Conservation (phyloP, 2,113 vertebrate genomes). For the Carassius gibelio region DNA sequence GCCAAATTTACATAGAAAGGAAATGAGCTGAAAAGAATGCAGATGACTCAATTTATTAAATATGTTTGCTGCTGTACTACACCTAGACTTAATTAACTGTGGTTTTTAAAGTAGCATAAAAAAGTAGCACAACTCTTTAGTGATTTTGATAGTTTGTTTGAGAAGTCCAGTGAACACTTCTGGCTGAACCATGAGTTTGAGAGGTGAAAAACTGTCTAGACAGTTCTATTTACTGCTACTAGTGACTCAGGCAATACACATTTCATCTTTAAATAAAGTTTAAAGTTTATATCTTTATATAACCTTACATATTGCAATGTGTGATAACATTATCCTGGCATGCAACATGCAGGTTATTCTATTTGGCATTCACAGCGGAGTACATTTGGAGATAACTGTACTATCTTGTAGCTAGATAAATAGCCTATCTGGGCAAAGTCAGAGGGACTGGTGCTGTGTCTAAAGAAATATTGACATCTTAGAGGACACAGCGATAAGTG, state of each 20-base stretch:
- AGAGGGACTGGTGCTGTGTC: neutral
- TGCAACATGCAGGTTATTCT: neutral
- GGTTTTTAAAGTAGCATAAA: no score
- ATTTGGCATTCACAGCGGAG: constrained; percentile 6
- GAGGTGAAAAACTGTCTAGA: neutral
- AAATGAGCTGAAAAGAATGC: neutral
- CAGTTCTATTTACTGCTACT: neutral
- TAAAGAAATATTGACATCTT: constrained; percentile 44
- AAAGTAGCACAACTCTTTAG: no score
- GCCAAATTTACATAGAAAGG: neutral
- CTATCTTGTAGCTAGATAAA: constrained; percentile 24
- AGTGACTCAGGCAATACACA: neutral
- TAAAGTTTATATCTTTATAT: neutral
- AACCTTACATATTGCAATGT: neutral
- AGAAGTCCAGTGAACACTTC: neutral
- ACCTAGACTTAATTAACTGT: neutral
- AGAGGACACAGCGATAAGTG: constrained; percentile 8
- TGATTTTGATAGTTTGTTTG: neutral
- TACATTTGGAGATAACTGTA: neutral
- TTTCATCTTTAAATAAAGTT: neutral
- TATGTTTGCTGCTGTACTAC: neutral
- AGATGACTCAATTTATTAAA: neutral
- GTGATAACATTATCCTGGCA: neutral
- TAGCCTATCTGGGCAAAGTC: constrained; percentile 8
- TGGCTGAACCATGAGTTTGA: neutral